A percentile compares a stretch with the other conserved stretches of the same genome.
phyloP scores from a whole-genome alignment of 2,113 vertebrate species.

The Elaphurus davidianus region DNA sequence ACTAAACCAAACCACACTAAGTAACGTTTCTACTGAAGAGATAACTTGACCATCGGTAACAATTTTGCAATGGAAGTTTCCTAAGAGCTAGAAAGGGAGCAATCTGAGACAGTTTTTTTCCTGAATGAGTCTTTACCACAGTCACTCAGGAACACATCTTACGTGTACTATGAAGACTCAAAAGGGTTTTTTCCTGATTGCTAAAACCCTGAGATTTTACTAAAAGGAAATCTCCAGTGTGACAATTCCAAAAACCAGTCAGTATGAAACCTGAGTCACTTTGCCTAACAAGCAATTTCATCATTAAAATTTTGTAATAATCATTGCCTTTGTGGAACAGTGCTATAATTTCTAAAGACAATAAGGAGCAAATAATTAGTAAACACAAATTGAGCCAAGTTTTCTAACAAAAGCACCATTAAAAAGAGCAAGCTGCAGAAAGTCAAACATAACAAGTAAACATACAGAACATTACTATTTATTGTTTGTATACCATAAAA shows the following conservation, averaged over 20 bases:
- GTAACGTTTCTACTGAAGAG: slow-evolving; percentile 22
- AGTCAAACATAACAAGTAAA: not conserved
- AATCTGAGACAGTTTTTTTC: slow-evolving; percentile 27
- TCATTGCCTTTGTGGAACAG: not conserved
- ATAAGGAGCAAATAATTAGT: not conserved
- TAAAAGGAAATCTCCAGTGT: slow-evolving; percentile 29
- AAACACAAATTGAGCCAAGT: slow-evolving; percentile 4
- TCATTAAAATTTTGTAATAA: slow-evolving; percentile 8
- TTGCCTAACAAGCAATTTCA: slow-evolving; percentile 18
- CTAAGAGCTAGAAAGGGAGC: not conserved
- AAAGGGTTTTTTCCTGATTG: not conserved
- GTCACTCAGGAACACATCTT: slow-evolving; percentile 26
- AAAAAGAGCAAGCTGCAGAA: slow-evolving; percentile 11
- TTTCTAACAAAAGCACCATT: slow-evolving; percentile 15
- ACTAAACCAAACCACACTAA: not conserved
- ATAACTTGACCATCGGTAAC: slow-evolving; percentile 17
- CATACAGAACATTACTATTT: not conserved
- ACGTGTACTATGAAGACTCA: not conserved
- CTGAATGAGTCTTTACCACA: slow-evolving; percentile 18
- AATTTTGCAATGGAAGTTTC: slow-evolving; percentile 44
- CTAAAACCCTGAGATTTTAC: not conserved
- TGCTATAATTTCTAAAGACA: not conserved
- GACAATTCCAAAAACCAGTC: not conserved
- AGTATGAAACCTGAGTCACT: not conserved
- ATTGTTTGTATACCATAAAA: not conserved